Percentiles rank a stretch among this genome's conserved stretches.
Conservation (phyloP, 2,888 invertebrate genomes). For the Drosophila anceps region DNA sequence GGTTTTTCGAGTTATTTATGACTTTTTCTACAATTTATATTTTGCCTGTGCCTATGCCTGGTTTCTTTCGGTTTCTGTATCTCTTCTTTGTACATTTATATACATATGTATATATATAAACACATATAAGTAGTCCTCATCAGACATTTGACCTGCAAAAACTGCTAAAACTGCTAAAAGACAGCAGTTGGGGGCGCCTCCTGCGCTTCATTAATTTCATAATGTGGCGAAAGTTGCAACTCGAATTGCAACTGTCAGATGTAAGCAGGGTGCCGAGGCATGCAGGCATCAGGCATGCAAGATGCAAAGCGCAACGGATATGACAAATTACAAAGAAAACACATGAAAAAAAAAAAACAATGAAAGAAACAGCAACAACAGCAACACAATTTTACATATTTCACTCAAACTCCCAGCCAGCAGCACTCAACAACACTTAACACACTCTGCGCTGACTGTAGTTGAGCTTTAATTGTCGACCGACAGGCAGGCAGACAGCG, state of each 20-base stretch:
- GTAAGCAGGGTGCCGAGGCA: constrained; percentile 18
- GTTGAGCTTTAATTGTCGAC: constrained; percentile 62
- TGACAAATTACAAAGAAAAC: constrained; percentile 61
- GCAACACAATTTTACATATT: constrained; percentile 51
- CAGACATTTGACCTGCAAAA: constrained; percentile 79
- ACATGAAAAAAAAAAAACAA: constrained; percentile 14
- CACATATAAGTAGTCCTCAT: constrained; percentile 37
- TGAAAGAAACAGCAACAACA: constrained; percentile 31
- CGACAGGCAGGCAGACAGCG: constrained; percentile 33
- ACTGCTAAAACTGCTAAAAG: constrained; percentile 25
- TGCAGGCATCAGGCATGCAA: constrained; percentile 9
- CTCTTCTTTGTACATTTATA: constrained; percentile 29
- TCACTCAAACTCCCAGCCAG: constrained; percentile 51
- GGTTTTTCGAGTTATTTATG: constrained; percentile 82
- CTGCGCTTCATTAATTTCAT: constrained; percentile 68
- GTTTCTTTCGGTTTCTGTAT: constrained; percentile 71
- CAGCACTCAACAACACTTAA: constrained; percentile 20
- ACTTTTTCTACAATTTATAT: constrained; percentile 76
- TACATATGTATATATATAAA: background rate
- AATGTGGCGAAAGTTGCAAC: constrained; percentile 76
- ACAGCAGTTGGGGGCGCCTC: constrained; percentile 40
- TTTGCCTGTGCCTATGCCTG: constrained; percentile 55
- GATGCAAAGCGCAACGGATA: constrained; percentile 65
- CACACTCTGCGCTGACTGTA: constrained; percentile 22
- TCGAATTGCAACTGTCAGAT: constrained; percentile 61